These are phyloP conservation scores for Vombatus ursinus DNA, from an alignment of 2,113 vertebrate species.

Conservation along the genomic window DNA sequence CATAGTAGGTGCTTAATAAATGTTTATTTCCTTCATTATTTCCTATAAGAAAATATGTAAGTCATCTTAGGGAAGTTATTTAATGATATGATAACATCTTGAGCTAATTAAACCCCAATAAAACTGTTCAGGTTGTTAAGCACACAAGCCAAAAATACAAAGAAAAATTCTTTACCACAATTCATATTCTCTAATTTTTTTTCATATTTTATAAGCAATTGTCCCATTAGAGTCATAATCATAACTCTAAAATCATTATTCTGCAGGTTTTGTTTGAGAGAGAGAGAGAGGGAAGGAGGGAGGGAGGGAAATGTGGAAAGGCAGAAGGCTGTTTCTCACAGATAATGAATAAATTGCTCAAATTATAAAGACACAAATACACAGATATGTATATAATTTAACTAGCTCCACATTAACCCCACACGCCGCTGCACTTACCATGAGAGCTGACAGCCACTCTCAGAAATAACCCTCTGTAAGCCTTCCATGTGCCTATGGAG, in stretches of 20 bases:
- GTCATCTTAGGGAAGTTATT: not conserved
- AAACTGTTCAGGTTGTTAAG: not conserved
- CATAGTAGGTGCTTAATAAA: not conserved
- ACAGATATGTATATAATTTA: not conserved
- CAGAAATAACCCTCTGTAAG: not conserved
- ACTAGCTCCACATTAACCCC: not conserved
- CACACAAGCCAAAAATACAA: not conserved
- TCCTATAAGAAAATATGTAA: constrained; percentile 7
- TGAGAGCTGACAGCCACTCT: not conserved
- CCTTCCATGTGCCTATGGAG: not conserved
- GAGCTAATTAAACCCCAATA: not conserved
- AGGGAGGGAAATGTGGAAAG: not conserved
- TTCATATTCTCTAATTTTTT: not conserved
- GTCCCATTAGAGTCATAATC: not conserved
- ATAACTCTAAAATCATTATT: not conserved
- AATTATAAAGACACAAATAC: not conserved
- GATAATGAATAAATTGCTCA: not conserved
- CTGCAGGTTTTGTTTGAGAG: not conserved
- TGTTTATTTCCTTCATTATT: not conserved
- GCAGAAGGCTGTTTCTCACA: not conserved
- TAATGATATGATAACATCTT: not conserved
- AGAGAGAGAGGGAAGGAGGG: not conserved
- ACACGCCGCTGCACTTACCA: not conserved
- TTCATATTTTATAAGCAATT: not conserved
- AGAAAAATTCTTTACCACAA: not conserved